phyloP scores from a whole-genome alignment of 2,888 invertebrate species.

The Euproctis similis region DNA sequence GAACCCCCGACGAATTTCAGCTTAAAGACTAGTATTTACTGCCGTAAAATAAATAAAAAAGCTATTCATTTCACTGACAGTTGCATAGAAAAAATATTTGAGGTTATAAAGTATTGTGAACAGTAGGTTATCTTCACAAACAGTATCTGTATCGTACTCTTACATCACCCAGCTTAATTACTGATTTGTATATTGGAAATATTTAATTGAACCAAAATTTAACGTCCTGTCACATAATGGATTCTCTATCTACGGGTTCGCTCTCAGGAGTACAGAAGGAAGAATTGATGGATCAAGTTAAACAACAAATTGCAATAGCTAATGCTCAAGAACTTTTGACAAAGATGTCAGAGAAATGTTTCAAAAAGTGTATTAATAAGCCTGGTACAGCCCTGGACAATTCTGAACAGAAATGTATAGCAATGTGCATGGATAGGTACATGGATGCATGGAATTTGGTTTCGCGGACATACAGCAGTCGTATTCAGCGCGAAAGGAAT shows the following conservation, averaged over 20 bases:
- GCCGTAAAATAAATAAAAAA: too few species aligned
- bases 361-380: conserved; percentile 93
- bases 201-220: too few species aligned
- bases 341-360: conserved; percentile 98
- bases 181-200: too few species aligned
- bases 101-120: too few species aligned
- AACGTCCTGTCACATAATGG: too few species aligned
- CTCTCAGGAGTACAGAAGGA: conserved; percentile 84
- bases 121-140: too few species aligned
- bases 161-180: too few species aligned
- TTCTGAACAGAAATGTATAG: conserved; percentile 96
- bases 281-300: conserved; percentile 94
- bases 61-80: too few species aligned
- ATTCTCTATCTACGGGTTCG: conserved; percentile 70
- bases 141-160: too few species aligned
- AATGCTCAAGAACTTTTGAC: conserved; percentile 94
- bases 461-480: conserved; percentile 89
- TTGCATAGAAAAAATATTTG: too few species aligned
- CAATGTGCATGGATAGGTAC: conserved; percentile 99
- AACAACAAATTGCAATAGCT: conserved; percentile 95
- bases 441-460: conserved; percentile 97
- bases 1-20: too few species aligned
- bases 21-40: too few species aligned
- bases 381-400: conserved; percentile 92
- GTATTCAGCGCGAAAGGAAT: conserved; percentile 87